These are phyloP conservation scores for Botia almorhae DNA, from an alignment of 2,797 vertebrate species.

Conservation along the genomic window DNA sequence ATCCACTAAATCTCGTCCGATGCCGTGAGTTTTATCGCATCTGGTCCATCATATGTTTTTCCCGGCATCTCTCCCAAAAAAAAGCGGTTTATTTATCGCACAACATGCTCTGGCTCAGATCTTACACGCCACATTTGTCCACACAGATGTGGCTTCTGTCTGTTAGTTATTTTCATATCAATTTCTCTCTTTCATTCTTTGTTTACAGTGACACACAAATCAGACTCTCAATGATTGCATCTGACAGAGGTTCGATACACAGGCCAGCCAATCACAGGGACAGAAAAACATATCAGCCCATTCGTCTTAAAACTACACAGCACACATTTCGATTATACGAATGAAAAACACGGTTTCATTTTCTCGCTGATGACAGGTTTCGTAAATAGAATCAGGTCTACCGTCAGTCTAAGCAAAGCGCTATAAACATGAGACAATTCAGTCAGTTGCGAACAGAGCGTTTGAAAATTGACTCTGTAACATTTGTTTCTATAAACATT, in stretches of 20 bases:
- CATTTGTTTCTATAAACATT: conserved; percentile 33
- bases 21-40: conserved; percentile 6
- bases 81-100: not conserved
- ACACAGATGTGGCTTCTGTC: conserved; percentile 44
- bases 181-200: conserved; percentile 56
- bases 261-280: conserved; percentile 56
- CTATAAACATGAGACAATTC: conserved; percentile 30
- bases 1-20: not conserved
- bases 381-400: conserved; percentile 63
- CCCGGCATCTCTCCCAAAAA: not conserved
- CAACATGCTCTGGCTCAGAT: conserved; percentile 31
- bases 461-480: conserved; percentile 32
- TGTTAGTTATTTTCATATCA: conserved; percentile 65
- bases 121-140: conserved; percentile 47
- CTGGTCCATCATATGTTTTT: not conserved
- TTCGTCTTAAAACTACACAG: conserved; percentile 67
- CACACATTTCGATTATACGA: conserved; percentile 58
- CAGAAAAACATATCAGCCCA: conserved; percentile 62
- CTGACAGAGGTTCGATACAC: conserved; percentile 64
- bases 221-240: conserved; percentile 69
- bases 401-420: conserved; percentile 31
- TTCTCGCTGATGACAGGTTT: conserved; percentile 54
- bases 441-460: conserved; percentile 14
- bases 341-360: conserved; percentile 62
- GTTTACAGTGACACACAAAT: conserved; percentile 58